Evolutionary conservation across 2,113 vertebrate genomes (phyloP).

Genomic region (Melozone crissalis): DNA sequence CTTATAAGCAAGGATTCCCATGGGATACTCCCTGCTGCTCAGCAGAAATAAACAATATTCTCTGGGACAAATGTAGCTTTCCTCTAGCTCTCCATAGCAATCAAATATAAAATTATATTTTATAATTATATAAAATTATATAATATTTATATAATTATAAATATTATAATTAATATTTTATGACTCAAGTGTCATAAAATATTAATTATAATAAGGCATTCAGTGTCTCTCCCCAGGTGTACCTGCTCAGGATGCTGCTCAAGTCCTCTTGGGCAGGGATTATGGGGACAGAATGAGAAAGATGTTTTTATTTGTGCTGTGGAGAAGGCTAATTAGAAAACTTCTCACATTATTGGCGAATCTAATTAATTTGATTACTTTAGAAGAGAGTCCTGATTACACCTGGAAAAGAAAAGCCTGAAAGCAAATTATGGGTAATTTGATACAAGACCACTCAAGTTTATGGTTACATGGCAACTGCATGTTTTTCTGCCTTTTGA

Average conservation of each 20-base stretch:
- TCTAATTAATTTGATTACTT: conserved; percentile 7
- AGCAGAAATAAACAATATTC: neutral
- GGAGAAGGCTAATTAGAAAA: conserved; percentile 10
- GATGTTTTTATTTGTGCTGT: neutral
- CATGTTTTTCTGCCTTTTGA: neutral
- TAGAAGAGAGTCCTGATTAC: neutral
- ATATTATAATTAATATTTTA: no score
- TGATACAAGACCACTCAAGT: neutral
- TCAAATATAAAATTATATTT: no score
- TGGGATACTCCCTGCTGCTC: neutral
- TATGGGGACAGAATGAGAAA: neutral
- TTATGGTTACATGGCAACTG: neutral
- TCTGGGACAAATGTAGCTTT: neutral
- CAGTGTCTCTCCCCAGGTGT: neutral
- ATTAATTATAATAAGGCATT: neutral
- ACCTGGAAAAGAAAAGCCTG: neutral
- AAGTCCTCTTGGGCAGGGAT: neutral
- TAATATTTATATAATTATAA: no score
- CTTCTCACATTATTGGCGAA: neutral
- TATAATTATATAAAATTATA: no score
- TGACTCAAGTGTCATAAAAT: neutral
- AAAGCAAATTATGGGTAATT: neutral
- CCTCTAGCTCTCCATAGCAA: neutral
- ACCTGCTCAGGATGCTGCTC: neutral
- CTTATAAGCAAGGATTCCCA: neutral